Evolutionary conservation across 2,888 invertebrate species (phyloP).

Genomic region (Calliphora vomitoria): DNA sequence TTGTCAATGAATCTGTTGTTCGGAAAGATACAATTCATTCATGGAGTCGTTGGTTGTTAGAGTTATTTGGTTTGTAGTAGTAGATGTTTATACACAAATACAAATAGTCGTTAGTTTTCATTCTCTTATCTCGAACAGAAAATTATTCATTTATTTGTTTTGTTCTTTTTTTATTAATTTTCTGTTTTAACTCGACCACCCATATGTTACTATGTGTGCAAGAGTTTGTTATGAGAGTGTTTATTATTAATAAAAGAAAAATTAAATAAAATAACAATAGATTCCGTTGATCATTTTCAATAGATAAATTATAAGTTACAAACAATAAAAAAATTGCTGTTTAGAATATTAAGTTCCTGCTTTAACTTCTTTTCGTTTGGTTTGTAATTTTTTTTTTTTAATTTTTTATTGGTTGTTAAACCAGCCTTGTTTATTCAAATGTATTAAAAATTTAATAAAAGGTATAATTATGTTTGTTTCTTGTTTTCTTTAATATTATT

Average conservation of each 20-base stretch:
- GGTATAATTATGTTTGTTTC: constrained; percentile 52
- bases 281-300: constrained; percentile 57
- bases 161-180: neutral
- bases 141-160: constrained; percentile 5
- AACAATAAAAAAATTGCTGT: constrained; percentile 30
- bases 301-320: constrained; percentile 59
- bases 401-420: constrained; percentile 27
- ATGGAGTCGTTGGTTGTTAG: neutral
- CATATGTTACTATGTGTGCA: constrained; percentile 36
- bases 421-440: constrained; percentile 48
- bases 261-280: constrained; percentile 40
- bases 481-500: neutral
- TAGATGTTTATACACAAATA: constrained; percentile 24
- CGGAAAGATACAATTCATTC: constrained; percentile 38
- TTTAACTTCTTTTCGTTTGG: neutral
- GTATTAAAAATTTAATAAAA: constrained; percentile 42
- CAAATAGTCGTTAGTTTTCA: constrained; percentile 30
- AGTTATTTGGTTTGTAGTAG: neutral
- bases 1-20: constrained; percentile 62
- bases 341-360: constrained; percentile 63
- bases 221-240: constrained; percentile 8
- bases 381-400: neutral
- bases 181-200: constrained; percentile 45
- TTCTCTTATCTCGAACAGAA: constrained; percentile 7
- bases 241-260: constrained; percentile 35